Conservation (phyloP, 2,888 invertebrate species). For the Rhagonycha fulva region DNA sequence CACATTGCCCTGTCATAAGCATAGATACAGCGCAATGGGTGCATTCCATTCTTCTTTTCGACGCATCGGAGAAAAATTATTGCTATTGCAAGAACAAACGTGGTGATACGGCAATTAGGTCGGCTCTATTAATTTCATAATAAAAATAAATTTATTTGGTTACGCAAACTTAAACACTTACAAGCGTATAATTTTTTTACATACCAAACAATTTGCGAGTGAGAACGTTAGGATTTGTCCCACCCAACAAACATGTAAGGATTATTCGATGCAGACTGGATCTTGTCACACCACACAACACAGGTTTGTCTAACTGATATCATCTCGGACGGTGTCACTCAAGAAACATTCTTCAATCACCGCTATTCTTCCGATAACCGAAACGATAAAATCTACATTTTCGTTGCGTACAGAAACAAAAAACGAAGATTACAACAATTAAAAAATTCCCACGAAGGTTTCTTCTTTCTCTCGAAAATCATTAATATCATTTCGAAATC, state of each 20-base stretch:
- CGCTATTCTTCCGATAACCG: constrained; percentile 6
- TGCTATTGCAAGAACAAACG: not conserved
- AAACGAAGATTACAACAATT: not conserved
- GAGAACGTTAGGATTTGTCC: constrained; percentile 35
- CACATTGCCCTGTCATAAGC: not conserved
- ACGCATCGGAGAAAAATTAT: not conserved
- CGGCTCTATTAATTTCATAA: not conserved
- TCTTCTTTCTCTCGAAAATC: constrained; percentile 13
- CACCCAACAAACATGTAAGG: constrained; percentile 33
- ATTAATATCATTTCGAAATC: constrained; percentile 21
- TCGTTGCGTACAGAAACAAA: not conserved
- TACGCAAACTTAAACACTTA: not conserved
- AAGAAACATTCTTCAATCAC: constrained; percentile 26
- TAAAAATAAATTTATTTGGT: not conserved
- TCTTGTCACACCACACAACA: constrained; percentile 41
- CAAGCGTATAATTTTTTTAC: not conserved
- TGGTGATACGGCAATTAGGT: not conserved
- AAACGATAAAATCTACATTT: not conserved
- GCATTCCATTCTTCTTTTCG: not conserved
- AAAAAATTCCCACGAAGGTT: not conserved
- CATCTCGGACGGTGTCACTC: constrained; percentile 41
- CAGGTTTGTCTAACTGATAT: constrained; percentile 39
- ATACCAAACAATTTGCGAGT: not conserved
- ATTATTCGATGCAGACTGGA: constrained; percentile 40
- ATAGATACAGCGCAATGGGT: not conserved